A percentile compares a stretch with the other conserved stretches of the same genome.
Evolutionary conservation across 2,888 invertebrate genomes (phyloP).

Genomic region (Tethea ocularis): DNA sequence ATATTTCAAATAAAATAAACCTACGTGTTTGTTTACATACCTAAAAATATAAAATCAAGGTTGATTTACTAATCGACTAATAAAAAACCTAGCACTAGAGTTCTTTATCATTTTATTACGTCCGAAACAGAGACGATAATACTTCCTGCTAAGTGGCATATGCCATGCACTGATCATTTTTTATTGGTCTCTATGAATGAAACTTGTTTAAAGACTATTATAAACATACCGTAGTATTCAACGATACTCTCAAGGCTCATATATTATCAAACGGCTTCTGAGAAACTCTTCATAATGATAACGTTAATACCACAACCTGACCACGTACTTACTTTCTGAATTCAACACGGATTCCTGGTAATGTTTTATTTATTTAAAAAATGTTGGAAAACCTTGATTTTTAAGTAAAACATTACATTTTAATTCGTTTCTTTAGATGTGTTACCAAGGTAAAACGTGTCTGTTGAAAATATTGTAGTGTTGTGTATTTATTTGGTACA

Average conservation of each 20-base stretch:
- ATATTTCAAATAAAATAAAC: too few species aligned
- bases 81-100: neutral
- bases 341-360: conserved; percentile 2
- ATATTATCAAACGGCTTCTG: conserved; percentile 29
- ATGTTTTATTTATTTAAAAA: conserved; percentile 3
- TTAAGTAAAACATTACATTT: neutral
- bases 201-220: conserved; percentile 30
- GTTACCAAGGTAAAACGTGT: neutral
- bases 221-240: conserved; percentile 22
- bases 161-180: conserved; percentile 18
- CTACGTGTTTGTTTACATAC: too few species aligned
- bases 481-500: too few species aligned
- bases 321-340: conserved; percentile 7
- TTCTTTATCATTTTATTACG: neutral
- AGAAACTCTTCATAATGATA: conserved; percentile 20
- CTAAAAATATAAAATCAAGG: neutral
- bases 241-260: conserved; percentile 19
- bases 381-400: conserved; percentile 4
- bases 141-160: neutral
- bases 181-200: conserved; percentile 37
- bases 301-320: conserved; percentile 5
- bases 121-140: neutral
- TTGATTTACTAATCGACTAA: neutral
- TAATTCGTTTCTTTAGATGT: neutral
- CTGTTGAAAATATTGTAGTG: neutral